Evolutionary conservation across 2,797 vertebrate species (phyloP).

Genomic region (Muscicapa striata): DNA sequence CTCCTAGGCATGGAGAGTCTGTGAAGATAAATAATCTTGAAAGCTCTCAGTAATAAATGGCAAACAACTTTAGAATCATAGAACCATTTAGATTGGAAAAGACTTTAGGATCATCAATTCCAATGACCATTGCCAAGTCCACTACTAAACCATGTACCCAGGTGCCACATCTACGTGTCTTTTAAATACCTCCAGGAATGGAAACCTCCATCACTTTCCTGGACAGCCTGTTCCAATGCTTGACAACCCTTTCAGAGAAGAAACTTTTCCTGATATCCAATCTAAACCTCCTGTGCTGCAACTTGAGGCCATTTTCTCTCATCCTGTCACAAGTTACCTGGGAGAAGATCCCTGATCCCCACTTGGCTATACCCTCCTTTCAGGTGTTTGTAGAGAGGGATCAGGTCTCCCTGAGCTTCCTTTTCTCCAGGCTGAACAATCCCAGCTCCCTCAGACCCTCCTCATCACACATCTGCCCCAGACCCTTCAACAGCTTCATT

Average conservation of each 20-base stretch:
- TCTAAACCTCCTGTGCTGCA: not conserved
- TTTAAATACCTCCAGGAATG: not conserved
- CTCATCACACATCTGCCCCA: accelerated
- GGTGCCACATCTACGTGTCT: not conserved
- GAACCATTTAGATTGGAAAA: not conserved
- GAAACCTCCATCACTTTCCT: not conserved
- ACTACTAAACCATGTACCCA: not conserved
- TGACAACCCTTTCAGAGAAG: not conserved
- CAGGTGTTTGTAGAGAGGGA: not conserved
- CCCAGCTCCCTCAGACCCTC: not conserved
- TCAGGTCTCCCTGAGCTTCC: not conserved
- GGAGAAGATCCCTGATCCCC: not conserved
- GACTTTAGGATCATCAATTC: not conserved
- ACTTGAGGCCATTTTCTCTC: not conserved
- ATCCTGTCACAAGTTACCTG: not conserved
- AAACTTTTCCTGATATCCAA: not conserved
- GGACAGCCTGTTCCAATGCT: not conserved
- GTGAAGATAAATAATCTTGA: not conserved
- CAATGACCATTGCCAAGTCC: not conserved
- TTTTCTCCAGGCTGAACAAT: not conserved
- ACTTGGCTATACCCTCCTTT: not conserved
- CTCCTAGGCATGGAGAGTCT: not conserved
- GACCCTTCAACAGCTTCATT: not conserved
- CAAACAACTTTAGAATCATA: not conserved
- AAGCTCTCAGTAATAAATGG: not conserved